Conservation (phyloP, 2,888 invertebrate species). For the Spilosoma lubricipeda region DNA sequence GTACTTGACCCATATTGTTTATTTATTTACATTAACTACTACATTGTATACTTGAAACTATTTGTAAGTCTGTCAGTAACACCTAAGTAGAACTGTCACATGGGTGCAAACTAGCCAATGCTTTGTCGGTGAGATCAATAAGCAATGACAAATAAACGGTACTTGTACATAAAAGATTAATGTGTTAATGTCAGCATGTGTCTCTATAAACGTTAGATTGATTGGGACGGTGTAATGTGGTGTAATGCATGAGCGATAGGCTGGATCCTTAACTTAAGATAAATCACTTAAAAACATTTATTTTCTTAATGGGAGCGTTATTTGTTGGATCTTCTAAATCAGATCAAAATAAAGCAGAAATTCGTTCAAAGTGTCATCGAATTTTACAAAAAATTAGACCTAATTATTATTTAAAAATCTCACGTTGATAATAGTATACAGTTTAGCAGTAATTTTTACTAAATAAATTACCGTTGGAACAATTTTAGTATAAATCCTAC, state of each 20-base stretch:
- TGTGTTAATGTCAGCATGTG: constrained; percentile 68
- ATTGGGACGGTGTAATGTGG: constrained; percentile 57
- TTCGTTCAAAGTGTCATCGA: neutral
- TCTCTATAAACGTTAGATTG: constrained; percentile 71
- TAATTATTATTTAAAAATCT: neutral
- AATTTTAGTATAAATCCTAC: neutral
- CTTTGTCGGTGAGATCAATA: constrained; percentile 54
- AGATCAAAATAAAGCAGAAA: neutral
- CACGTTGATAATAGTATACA: neutral
- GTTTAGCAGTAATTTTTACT: too few relatives aligned
- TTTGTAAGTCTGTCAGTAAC: constrained; percentile 19
- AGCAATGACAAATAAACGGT: constrained; percentile 59
- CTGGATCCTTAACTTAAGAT: neutral
- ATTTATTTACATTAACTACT: neutral
- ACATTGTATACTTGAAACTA: constrained; percentile 10
- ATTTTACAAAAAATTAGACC: neutral
- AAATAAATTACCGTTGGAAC: neutral
- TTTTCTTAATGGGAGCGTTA: too few relatives aligned
- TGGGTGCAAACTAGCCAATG: constrained; percentile 38
- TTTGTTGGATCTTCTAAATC: too few relatives aligned
- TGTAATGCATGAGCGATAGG: constrained; percentile 32
- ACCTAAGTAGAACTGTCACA: constrained; percentile 24
- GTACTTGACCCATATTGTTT: neutral
- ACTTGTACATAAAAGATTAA: constrained; percentile 57
- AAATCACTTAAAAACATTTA: too few relatives aligned